Base-by-base conservation (phyloP, 2,888 invertebrate species). In the Phalera bucephala region DNA sequence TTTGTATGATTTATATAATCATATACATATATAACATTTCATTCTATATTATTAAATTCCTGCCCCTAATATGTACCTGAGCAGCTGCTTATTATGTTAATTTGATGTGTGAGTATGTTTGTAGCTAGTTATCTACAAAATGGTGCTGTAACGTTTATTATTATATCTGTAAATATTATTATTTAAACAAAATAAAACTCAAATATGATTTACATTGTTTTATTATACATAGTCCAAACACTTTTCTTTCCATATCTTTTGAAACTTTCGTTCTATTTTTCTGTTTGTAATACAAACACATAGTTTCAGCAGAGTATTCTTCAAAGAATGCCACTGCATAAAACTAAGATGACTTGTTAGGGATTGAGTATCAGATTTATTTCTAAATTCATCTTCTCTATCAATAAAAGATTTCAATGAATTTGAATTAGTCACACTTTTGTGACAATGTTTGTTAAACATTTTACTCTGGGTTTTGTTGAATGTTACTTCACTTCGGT, bases 251-350 rank as follows among this genome's bases (percentile, higher is more conserved):
- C 90, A 90, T 47, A 86, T 72, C 48, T 75, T 81, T 46, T 74
- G 49, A 30, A 88, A 67, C 46, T 81, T 86, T 40, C 62, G 80
- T 56, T 78, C 68, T 32, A 87, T 70, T 67, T 84, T 86, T 51
- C 72, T 75, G 21, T 72, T 76, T 7, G 67, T 51, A 10, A 72
- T 42, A 4, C 56, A 45, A 4, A 72, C 53, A 36, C 67, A 61
- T 7, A 86, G 56, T 58, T 79, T 81, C 2, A 66, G 43, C 9
- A 89, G 45, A 22, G 75, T 67, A 13, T 66, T 81, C 65, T 80
- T 90, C 8, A 91, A 62, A 29, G 87, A 76, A 56, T 90, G 90
- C 91, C 91, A 92, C 43, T 91, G 91, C 79, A 91, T 86, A 35
- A 91, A 89, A 47, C 90, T 89, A 21, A 91, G 67, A 48, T 90